Conservation (phyloP, 2,113 vertebrate genomes). For the Mesocricetus auratus region DNA sequence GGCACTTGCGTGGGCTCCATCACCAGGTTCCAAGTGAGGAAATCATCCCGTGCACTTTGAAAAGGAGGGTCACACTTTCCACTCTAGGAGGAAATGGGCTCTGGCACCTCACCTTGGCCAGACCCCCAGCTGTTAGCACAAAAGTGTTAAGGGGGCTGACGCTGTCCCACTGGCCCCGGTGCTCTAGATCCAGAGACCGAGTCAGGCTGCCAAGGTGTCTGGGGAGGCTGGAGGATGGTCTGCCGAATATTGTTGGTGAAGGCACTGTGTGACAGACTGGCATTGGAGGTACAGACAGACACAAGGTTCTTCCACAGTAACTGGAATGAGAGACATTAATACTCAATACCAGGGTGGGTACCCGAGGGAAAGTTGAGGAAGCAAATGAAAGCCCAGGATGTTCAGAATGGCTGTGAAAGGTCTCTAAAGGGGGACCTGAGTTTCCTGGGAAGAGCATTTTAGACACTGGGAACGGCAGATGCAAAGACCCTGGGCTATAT, state of each 20-base stretch:
- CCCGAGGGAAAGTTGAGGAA: not conserved
- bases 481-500: not conserved
- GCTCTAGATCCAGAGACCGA: not conserved
- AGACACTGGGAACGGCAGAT: not conserved
- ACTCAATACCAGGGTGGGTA: not conserved
- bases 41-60: not conserved
- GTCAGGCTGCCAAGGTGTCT: not conserved
- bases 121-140: not conserved
- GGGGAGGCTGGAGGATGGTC: not conserved
- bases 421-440: not conserved
- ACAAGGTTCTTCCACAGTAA: not conserved
- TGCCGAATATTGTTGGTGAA: not conserved
- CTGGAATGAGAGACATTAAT: not conserved
- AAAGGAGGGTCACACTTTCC: not conserved
- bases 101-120: not conserved
- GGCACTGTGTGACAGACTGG: not conserved
- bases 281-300: not conserved
- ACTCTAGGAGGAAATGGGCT: not conserved
- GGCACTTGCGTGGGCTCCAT: not conserved
- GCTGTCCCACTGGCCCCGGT: not conserved
- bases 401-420: not conserved
- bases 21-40: not conserved
- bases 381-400: not conserved
- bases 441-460: not conserved
- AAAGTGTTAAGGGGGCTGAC: no score